A percentile compares a stretch with the other conserved stretches of the same genome.
phyloP scores from a whole-genome alignment of 1,140 invertebrate species.

The Carposina sasakii region DNA sequence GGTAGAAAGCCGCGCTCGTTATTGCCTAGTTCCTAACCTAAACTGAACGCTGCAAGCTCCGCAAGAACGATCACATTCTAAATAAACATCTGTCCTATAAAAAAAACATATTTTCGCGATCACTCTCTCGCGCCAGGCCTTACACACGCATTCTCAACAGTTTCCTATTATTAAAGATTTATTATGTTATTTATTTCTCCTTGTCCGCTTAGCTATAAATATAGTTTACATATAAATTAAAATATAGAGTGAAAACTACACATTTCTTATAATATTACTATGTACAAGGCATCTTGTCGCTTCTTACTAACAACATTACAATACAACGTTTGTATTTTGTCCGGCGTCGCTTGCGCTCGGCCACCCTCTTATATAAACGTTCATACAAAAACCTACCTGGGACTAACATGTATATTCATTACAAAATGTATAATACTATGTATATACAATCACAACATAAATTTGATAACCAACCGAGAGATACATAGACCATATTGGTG shows the following conservation, averaged over 20 bases:
- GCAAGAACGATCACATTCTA: conserved; percentile 30
- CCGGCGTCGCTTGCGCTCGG: too few species aligned
- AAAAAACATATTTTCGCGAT: conserved; percentile 12
- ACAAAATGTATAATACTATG: conserved; percentile 69
- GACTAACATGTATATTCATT: conserved; percentile 70
- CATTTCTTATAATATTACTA: conserved; percentile 62
- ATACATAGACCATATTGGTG: conserved; percentile 53
- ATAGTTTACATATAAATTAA: conserved; percentile 69
- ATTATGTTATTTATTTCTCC: conserved; percentile 40
- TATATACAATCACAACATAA: conserved; percentile 70
- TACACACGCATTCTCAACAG: conserved; percentile 25
- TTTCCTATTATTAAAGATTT: conserved; percentile 36
- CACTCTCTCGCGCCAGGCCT: conserved; percentile 29
- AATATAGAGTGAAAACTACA: conserved; percentile 70
- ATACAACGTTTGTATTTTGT: conserved; percentile 32
- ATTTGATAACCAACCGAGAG: conserved; percentile 67
- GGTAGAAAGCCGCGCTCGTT: too few species aligned
- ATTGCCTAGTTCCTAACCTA: too few species aligned
- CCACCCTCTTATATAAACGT: conserved; percentile 47
- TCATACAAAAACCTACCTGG: conserved; percentile 68
- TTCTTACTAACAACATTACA: conserved; percentile 24
- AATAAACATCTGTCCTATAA: conserved; percentile 31
- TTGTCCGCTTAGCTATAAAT: conserved; percentile 57
- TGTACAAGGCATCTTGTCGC: conserved; percentile 63
- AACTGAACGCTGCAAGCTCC: conserved; percentile 62